Percentiles rank a stretch among this genome's conserved stretches.
These are phyloP conservation scores for Oxyscelio sp. DNA, from an alignment of 2,888 invertebrate species.

Conservation along the genomic window DNA sequence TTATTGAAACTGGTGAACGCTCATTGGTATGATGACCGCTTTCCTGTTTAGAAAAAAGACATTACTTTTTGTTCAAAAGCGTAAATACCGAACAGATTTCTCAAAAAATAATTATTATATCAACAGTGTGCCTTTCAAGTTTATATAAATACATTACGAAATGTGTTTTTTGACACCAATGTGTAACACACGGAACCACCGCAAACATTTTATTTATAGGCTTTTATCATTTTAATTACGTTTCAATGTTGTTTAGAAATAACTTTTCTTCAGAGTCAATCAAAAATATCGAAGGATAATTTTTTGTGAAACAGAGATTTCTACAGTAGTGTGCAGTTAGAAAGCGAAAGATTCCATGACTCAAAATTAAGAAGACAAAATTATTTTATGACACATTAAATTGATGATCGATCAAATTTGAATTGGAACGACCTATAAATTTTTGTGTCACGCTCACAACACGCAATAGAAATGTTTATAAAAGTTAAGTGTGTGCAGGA, in stretches of 20 bases:
- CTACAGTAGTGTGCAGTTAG: no score
- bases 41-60: slow-evolving; percentile 51
- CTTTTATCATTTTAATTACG: slow-evolving; percentile 1
- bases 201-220: slow-evolving; percentile 23
- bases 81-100: slow-evolving; percentile 4
- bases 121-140: slow-evolving; percentile 28
- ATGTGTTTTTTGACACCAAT: slow-evolving; percentile 12
- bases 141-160: slow-evolving; percentile 46
- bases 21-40: slow-evolving; percentile 42
- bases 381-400: no score
- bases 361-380: no score
- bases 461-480: no score
- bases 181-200: slow-evolving; percentile 15
- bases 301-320: no score
- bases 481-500: no score
- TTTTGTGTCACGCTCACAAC: no score
- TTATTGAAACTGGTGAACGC: slow-evolving; percentile 43
- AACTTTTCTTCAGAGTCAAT: not conserved
- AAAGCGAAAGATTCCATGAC: no score
- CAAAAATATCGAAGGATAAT: slow-evolving; percentile 11
- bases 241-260: not conserved
- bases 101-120: slow-evolving; percentile 27
- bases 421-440: no score
- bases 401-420: no score
- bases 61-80: slow-evolving; percentile 16